Evolutionary conservation across 2,888 invertebrate species (phyloP).

Genomic region (Papilio gigon): DNA sequence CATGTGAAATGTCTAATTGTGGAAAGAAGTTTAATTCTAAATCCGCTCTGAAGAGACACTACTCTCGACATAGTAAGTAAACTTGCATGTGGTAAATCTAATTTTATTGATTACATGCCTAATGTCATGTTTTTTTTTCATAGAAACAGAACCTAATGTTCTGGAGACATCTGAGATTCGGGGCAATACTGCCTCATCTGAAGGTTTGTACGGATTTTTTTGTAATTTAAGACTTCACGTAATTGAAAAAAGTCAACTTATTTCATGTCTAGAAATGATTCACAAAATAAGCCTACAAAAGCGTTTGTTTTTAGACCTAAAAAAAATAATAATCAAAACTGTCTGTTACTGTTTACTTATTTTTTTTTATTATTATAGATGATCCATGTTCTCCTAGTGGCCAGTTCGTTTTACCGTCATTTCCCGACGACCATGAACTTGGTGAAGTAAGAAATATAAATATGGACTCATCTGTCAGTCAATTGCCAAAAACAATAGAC

Average conservation of each 20-base stretch:
- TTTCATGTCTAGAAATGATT: too few species aligned
- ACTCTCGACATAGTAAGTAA: constrained; percentile 64
- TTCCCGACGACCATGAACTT: constrained; percentile 14
- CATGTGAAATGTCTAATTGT: constrained; percentile 58
- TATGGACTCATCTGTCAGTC: background rate
- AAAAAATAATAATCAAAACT: too few species aligned
- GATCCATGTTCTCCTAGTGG: background rate
- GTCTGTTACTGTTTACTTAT: too few species aligned
- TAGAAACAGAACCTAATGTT: background rate
- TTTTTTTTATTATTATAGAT: constrained; percentile 15
- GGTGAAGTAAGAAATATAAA: background rate
- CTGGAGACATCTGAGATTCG: background rate
- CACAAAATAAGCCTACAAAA: too few species aligned
- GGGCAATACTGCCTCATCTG: background rate
- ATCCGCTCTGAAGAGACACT: constrained; percentile 64
- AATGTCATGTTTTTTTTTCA: background rate
- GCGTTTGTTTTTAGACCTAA: too few species aligned
- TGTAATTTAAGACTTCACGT: background rate
- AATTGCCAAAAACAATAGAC: background rate
- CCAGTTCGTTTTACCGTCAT: background rate
- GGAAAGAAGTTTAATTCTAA: constrained; percentile 63
- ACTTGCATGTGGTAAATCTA: background rate
- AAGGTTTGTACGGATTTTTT: constrained; percentile 5
- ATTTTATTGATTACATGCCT: background rate
- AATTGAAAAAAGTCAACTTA: too few species aligned